Evolutionary conservation across 2,888 invertebrate species (phyloP).

Genomic region (Perizoma flavofasciatum): DNA sequence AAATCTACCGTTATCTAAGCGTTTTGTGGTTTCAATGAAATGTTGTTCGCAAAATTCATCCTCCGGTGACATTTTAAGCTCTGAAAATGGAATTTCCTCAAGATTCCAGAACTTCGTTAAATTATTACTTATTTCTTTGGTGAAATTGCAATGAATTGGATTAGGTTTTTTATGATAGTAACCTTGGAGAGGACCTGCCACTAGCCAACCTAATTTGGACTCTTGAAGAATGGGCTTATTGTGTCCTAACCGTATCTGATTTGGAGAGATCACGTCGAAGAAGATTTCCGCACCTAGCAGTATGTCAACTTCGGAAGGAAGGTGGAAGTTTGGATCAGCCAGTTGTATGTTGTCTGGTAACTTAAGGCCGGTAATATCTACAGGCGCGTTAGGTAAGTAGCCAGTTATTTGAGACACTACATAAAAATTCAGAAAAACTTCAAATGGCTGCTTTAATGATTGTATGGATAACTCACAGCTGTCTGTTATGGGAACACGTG

Average conservation of each 20-base stretch:
- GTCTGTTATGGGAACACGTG: no score
- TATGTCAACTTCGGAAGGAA: constrained; percentile 11
- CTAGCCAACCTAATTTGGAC: constrained; percentile 27
- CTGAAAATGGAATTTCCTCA: constrained; percentile 24
- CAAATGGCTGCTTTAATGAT: neutral
- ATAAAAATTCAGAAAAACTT: neutral
- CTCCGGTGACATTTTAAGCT: constrained; percentile 15
- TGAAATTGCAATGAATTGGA: neutral
- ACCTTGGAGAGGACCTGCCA: constrained; percentile 24
- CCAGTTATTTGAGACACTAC: neutral
- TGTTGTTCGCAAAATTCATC: constrained; percentile 32
- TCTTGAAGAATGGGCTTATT: constrained; percentile 11
- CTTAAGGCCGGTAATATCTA: neutral
- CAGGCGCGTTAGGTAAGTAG: neutral
- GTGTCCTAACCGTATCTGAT: constrained; percentile 10
- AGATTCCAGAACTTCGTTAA: constrained; percentile 32
- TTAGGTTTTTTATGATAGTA: neutral
- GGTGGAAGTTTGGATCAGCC: constrained; percentile 3
- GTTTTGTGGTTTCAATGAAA: constrained; percentile 25
- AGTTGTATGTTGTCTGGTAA: neutral
- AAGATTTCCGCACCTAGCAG: constrained; percentile 16
- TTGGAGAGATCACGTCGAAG: constrained; percentile 6
- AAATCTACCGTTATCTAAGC: constrained; percentile 31
- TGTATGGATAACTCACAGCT: neutral
- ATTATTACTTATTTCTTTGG: constrained; percentile 19